phyloP scores from a whole-genome alignment of 2,888 invertebrate genomes.

The Dicranocentrus wangi region DNA sequence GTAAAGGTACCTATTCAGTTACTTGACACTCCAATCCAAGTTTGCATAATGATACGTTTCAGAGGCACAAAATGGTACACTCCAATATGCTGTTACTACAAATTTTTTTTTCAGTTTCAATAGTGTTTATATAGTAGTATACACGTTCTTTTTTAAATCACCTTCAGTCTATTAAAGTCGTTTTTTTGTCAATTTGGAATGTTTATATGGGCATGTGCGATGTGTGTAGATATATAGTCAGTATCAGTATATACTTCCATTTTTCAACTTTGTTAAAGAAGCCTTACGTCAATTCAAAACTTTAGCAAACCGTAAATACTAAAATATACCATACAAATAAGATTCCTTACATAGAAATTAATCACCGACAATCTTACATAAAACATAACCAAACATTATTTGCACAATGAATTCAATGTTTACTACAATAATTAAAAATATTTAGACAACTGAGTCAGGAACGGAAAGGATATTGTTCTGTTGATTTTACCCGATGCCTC shows the following conservation, averaged over 20 bases:
- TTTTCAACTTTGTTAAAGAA: not conserved
- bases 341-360: too few relatives aligned
- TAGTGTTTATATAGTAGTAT: conserved; percentile 16
- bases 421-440: too few relatives aligned
- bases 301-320: too few relatives aligned
- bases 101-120: conserved; percentile 18
- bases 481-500: too few relatives aligned
- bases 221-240: not conserved
- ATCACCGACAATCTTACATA: too few relatives aligned
- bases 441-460: not conserved
- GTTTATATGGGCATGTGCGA: conserved; percentile 7
- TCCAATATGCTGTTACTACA: not conserved
- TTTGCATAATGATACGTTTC: not conserved
- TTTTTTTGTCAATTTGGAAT: conserved; percentile 48
- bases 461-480: not conserved
- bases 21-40: not conserved
- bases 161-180: conserved; percentile 62
- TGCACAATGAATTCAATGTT: too few relatives aligned
- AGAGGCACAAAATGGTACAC: conserved; percentile 57
- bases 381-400: not conserved
- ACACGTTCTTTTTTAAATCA: conserved; percentile 36
- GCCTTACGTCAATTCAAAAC: not conserved
- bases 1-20: not conserved
- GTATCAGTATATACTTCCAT: not conserved
- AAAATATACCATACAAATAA: too few relatives aligned